Percentiles rank a stretch among this genome's conserved stretches.
Conservation (phyloP, 1,140 invertebrate species). For the Gonioctena quinquepunctata region DNA sequence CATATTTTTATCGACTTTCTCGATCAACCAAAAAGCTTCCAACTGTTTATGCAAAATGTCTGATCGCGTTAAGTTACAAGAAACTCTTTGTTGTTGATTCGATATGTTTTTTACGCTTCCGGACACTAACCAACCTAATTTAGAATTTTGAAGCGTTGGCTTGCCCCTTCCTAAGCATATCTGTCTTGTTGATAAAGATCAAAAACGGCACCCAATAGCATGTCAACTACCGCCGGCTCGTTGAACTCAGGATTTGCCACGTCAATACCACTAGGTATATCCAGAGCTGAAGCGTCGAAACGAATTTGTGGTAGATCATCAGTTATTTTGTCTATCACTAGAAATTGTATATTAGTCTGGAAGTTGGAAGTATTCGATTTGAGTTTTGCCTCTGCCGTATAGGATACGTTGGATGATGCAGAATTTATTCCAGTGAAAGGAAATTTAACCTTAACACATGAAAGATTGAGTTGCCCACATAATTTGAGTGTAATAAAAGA, state of each 20-base stretch:
- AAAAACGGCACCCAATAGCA: slow-evolving; percentile 39
- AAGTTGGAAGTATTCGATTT: background rate
- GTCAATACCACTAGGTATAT: slow-evolving; percentile 33
- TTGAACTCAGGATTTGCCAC: slow-evolving; percentile 40
- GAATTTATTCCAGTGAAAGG: slow-evolving; percentile 19
- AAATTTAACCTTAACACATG: background rate
- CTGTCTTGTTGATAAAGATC: background rate
- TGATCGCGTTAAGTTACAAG: too few species aligned
- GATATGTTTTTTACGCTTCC: too few species aligned
- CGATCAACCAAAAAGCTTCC: too few species aligned
- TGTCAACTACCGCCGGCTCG: slow-evolving; percentile 28
- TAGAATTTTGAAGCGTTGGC: slow-evolving; percentile 47
- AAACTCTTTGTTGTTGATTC: too few species aligned
- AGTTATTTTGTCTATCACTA: slow-evolving; percentile 23
- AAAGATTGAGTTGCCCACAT: slow-evolving; percentile 22
- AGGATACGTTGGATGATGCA: too few species aligned
- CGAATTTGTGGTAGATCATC: slow-evolving; percentile 16
- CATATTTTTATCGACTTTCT: background rate
- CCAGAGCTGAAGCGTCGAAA: slow-evolving; percentile 21
- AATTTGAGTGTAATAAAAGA: slow-evolving; percentile 26
- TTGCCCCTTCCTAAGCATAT: slow-evolving; percentile 21
- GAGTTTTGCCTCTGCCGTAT: too few species aligned
- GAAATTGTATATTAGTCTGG: background rate
- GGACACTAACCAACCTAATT: slow-evolving; percentile 46
- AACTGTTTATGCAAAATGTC: too few species aligned